Evolutionary conservation across 2,113 vertebrate genomes (phyloP), one percentile per base, ranked within the genome.

Genomic region (Atractosteus spatula): DNA sequence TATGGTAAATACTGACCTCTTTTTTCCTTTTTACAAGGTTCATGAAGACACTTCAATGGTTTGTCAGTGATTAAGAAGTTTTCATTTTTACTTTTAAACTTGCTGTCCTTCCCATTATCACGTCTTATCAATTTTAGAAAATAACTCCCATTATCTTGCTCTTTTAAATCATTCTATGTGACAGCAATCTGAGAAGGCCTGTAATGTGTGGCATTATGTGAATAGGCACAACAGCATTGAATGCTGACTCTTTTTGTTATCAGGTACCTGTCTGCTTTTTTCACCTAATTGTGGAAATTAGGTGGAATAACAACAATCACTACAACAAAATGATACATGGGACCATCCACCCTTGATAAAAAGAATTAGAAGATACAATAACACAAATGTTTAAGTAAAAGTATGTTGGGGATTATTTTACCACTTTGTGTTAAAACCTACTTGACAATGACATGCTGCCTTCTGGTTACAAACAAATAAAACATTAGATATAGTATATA

Each of bases 271-370:
- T 55, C 29, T 41, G 8, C 0, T 55, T 41, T 54, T 41, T 54
- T 7, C n/a, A 45, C 45, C 41, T 16, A 51, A 29, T 68, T 54
- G 66, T n/a, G 66, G 14, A 16, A 7, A 68, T 70, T 73, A 44
- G 68, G 45, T 42, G 43, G 62, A 69, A 69, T n/a, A 69, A 16
- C 17, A 41, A 29, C 29, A 17, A 6, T 0, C 51, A 68, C 8
- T 44, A n/a, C 2, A n/a, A 29, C 29, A 51, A 54, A 12, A 54
- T 54, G 8, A 13, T 3, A 13, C 4, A 8, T 45, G n/a, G 45
- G 11, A 11, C n/a, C n/a, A 68, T 68, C 17, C 7, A 14, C 70
- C 73, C 41, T 41, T 57, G 3, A 63, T 51, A 45, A 41, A 10
- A 29, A 65, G 63, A 7, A 41, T 14, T 13, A 59, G 4, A 59